These are phyloP conservation scores for Isotomurus palustris DNA, from an alignment of 2,888 invertebrate genomes.

Conservation along the genomic window DNA sequence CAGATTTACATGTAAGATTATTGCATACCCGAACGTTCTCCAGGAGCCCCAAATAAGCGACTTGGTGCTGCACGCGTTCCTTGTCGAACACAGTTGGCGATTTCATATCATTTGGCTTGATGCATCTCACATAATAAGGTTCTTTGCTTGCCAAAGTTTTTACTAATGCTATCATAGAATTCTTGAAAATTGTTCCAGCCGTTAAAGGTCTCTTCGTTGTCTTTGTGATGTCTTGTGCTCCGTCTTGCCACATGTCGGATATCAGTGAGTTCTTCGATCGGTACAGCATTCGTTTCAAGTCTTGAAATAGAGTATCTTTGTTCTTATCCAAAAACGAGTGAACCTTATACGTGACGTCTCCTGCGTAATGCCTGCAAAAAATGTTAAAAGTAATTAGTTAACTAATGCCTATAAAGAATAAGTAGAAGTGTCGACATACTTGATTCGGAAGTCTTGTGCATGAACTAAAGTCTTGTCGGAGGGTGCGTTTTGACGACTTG, in stretches of 20 bases:
- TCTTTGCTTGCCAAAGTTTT: constrained; percentile 84
- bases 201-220: constrained; percentile 93
- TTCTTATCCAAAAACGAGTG: constrained; percentile 95
- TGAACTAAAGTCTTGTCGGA: constrained; percentile 75
- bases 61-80: constrained; percentile 61
- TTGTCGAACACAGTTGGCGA: constrained; percentile 79
- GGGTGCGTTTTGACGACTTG: constrained; percentile 76
- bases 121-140: constrained; percentile 90
- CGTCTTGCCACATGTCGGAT: constrained; percentile 93
- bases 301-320: constrained; percentile 92
- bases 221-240: constrained; percentile 80
- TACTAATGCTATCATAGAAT: constrained; percentile 86
- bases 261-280: constrained; percentile 74
- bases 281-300: constrained; percentile 87
- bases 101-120: constrained; percentile 95
- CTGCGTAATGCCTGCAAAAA: constrained; percentile 80
- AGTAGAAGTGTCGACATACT: constrained; percentile 55
- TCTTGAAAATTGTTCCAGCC: constrained; percentile 90
- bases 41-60: constrained; percentile 47
- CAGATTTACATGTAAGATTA: no score
- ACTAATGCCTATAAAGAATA: constrained; percentile 47
- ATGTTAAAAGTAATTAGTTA: constrained; percentile 41
- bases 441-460: constrained; percentile 73
- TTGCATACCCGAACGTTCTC: constrained; percentile 58
- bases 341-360: constrained; percentile 88